Evolutionary conservation across 2,888 invertebrate genomes (phyloP), one percentile per base, ranked within the genome.

Genomic region (Taphrorychus bicolor): DNA sequence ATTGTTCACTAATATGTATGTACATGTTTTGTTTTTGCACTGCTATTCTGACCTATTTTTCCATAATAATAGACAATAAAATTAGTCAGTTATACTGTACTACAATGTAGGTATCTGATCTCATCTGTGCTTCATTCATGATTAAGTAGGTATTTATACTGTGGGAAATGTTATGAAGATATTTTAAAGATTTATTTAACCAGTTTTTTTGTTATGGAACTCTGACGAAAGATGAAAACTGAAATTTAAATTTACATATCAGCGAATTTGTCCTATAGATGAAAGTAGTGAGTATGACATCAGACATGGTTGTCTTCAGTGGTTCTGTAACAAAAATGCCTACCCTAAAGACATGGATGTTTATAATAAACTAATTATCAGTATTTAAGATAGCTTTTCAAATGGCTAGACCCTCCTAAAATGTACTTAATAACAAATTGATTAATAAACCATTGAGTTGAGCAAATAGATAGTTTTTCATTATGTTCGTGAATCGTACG

Each of bases 361-460:
- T 79, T 76, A 78, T 80, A 76, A 79, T 78, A 78, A 78, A 80
- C 80, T 79, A 80, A 82, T 80, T 82, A 82, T 82, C 82, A 82
- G 82, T 82, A 82, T 82, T 82, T 81, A 82, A 79, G 78, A 81
- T 82, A 82, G 82, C 82, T 82, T 82, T 79, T 82, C 78, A 79
- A 81, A 81, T 79, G 81, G 82, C 81, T 82, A 82, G 81, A 81
- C 80, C 82, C 81, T 82, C 81, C 82, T 82, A 82, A 80, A 78
- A 80, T 82, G 81, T 82, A 61, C 54, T 61, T 54, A 81, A 75
- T 79, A 79, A 80, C 75, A 76, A 79, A 76, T 76, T 76, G 78
- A 79, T 75, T 75, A 80, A 79, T 79, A 79, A 80, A 77, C 74
- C 75, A 79, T 79, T 78, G 76, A 78, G 78, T 79, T 79, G 76